phyloP scores from a whole-genome alignment of 2,113 vertebrate species.

The Marmota monax region DNA sequence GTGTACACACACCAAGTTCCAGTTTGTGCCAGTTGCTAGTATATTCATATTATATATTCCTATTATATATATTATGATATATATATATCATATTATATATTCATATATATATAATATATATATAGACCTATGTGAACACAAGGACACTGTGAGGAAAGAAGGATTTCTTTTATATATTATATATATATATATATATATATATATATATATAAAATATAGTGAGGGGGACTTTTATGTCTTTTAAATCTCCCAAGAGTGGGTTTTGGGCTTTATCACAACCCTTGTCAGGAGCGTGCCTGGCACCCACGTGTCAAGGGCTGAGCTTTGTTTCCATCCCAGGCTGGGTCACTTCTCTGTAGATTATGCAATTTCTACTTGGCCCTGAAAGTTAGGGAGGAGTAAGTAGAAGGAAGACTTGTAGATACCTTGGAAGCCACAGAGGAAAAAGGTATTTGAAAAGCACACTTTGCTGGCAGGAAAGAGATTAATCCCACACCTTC shows the following conservation, averaged over 20 bases:
- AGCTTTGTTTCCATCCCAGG: background rate
- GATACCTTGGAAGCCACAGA: background rate
- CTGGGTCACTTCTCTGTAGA: background rate
- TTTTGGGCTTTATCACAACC: conserved; percentile 32
- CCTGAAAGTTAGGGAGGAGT: background rate
- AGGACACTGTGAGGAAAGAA: too few relatives aligned
- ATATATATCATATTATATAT: too few relatives aligned
- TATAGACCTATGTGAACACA: too few relatives aligned
- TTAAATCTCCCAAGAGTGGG: background rate
- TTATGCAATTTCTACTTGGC: background rate
- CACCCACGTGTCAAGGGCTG: too few relatives aligned
- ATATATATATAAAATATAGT: too few relatives aligned
- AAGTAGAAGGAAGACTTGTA: background rate
- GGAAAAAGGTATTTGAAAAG: background rate
- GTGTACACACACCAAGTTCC: background rate
- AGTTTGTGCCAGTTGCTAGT: background rate
- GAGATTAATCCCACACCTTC: background rate
- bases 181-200: too few relatives aligned
- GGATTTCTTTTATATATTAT: background rate
- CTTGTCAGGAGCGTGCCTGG: background rate
- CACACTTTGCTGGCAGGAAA: background rate
- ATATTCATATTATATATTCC: background rate
- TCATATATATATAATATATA: too few relatives aligned
- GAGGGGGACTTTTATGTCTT: background rate
- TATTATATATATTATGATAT: too few relatives aligned